These are phyloP conservation scores for Hylaea fasciaria DNA, from an alignment of 2,888 invertebrate species.

Conservation along the genomic window DNA sequence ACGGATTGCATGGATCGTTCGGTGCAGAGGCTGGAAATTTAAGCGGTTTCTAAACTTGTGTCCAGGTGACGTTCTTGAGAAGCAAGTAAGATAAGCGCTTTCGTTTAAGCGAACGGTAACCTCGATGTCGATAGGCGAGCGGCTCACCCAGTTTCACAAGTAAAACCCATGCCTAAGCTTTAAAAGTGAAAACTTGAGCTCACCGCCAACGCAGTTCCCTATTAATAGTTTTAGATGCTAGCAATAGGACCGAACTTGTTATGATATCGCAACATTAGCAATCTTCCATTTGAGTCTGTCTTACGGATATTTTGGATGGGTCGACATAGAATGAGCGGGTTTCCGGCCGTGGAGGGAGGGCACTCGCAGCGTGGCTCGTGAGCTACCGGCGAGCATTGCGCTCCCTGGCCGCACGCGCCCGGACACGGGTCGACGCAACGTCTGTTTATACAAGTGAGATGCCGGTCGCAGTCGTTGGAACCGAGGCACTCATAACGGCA, in stretches of 20 bases:
- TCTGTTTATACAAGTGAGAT: constrained; percentile 88
- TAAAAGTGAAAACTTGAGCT: constrained; percentile 75
- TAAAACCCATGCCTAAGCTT: constrained; percentile 85
- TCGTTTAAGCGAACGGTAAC: constrained; percentile 44
- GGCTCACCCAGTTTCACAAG: constrained; percentile 72
- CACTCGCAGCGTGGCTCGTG: constrained; percentile 90
- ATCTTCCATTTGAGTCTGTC: constrained; percentile 74
- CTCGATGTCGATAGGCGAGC: constrained; percentile 38
- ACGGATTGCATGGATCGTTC: constrained; percentile 92
- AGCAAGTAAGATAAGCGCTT: constrained; percentile 59
- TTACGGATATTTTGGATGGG: constrained; percentile 80
- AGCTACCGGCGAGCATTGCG: constrained; percentile 88
- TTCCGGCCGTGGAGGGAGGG: constrained; percentile 87
- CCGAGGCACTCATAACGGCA: constrained; percentile 90
- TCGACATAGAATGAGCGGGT: constrained; percentile 89
- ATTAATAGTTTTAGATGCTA: constrained; percentile 40
- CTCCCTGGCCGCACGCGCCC: constrained; percentile 90
- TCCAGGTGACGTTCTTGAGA: constrained; percentile 4
- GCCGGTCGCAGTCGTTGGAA: constrained; percentile 89
- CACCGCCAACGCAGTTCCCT: constrained; percentile 47
- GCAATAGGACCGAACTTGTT: constrained; percentile 30
- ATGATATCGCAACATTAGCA: constrained; percentile 51
- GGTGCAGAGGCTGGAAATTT: constrained; percentile 72
- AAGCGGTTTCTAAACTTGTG: constrained; percentile 21
- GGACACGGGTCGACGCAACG: constrained; percentile 91